Evolutionary conservation across 2,888 invertebrate species (phyloP).

Genomic region (Hirtodrosophila alboralis): DNA sequence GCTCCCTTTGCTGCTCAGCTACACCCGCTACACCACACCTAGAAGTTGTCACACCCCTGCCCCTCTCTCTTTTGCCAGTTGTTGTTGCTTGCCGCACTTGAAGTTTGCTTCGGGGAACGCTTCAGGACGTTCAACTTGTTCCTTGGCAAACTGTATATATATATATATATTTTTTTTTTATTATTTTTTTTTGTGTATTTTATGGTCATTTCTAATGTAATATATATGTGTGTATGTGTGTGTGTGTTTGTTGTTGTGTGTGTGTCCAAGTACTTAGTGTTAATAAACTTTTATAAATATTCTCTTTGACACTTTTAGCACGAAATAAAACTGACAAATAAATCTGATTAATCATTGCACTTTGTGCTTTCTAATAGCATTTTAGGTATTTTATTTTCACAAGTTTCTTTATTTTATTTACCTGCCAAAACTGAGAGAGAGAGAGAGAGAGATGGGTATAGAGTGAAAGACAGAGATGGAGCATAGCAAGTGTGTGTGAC

Average conservation of each 20-base stretch:
- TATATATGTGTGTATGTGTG: constrained; percentile 7
- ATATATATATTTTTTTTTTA: too few species aligned
- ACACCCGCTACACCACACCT: too few species aligned
- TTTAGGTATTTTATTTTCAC: constrained; percentile 57
- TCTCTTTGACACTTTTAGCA: constrained; percentile 80
- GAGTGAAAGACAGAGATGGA: background rate
- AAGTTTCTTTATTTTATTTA: constrained; percentile 29
- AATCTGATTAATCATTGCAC: constrained; percentile 80
- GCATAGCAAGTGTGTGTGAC: constrained; percentile 32
- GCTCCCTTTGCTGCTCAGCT: background rate
- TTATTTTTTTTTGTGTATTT: constrained; percentile 76
- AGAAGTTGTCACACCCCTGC: background rate
- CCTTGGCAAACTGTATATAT: too few species aligned
- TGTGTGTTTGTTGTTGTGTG: constrained; percentile 24
- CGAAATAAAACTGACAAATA: constrained; percentile 79
- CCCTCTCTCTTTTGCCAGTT: constrained; percentile 7
- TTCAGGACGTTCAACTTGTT: constrained; percentile 72
- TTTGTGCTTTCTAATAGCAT: constrained; percentile 68
- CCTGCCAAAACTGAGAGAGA: constrained; percentile 11
- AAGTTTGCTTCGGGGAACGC: constrained; percentile 59
- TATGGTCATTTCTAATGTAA: constrained; percentile 76
- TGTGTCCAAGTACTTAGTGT: constrained; percentile 71
- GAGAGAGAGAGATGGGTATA: too few species aligned
- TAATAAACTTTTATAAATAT: constrained; percentile 80
- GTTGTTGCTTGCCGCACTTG: constrained; percentile 60